A percentile compares a stretch with the other conserved stretches of the same genome.
phyloP scores from a whole-genome alignment of 2,888 invertebrate genomes.

The Carcina quercana region DNA sequence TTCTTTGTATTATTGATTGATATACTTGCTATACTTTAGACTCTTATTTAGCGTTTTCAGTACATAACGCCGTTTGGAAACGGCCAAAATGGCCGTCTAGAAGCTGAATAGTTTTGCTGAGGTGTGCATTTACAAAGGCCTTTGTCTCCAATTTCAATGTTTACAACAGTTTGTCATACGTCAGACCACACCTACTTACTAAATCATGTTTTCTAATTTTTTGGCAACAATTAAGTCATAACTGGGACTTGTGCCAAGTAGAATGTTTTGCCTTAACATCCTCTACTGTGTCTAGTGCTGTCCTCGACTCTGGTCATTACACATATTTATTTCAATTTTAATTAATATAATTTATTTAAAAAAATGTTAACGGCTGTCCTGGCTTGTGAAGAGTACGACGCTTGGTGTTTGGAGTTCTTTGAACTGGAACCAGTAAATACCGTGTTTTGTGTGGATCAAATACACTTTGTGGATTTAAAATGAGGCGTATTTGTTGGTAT shows the following conservation, averaged over 20 bases:
- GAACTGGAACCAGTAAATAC: slow-evolving; percentile 15
- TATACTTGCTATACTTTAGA: too few relatives aligned
- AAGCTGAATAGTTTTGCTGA: too few relatives aligned
- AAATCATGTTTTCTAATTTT: slow-evolving; percentile 17
- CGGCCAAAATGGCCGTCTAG: too few relatives aligned
- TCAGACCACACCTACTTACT: too few relatives aligned
- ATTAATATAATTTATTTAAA: background rate
- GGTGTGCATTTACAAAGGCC: too few relatives aligned
- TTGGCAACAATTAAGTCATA: slow-evolving; percentile 28
- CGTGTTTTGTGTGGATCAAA: too few relatives aligned
- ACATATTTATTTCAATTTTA: slow-evolving; percentile 13
- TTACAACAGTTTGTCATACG: too few relatives aligned
- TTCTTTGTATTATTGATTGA: too few relatives aligned
- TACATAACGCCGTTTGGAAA: too few relatives aligned
- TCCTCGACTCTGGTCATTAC: slow-evolving; percentile 30
- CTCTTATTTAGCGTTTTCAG: too few relatives aligned
- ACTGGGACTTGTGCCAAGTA: slow-evolving; percentile 33
- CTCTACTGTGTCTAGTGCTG: slow-evolving; percentile 30
- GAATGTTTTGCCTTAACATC: slow-evolving; percentile 24
- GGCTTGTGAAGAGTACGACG: slow-evolving; percentile 12
- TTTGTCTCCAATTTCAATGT: too few relatives aligned
- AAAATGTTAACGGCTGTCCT: slow-evolving; percentile 11
- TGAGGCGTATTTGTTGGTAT: too few relatives aligned
- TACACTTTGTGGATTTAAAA: background rate
- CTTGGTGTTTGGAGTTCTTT: slow-evolving; percentile 14